Conservation (phyloP, 2,797 vertebrate species). For the Heliangelus exortis region DNA sequence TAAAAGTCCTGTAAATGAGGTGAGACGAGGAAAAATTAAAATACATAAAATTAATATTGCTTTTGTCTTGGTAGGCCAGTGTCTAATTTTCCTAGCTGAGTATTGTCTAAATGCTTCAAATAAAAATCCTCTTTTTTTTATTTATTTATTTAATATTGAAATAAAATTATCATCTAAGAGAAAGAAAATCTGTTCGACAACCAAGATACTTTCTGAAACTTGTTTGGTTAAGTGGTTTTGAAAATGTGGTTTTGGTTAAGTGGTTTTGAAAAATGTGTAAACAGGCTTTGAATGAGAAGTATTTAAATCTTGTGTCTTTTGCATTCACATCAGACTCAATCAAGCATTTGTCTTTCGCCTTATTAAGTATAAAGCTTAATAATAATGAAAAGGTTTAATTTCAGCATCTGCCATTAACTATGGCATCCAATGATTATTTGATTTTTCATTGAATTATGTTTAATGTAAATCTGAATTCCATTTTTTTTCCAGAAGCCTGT, state of each 20-base stretch:
- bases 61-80: neutral
- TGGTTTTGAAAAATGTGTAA: neutral
- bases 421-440: neutral
- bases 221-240: neutral
- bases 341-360: neutral
- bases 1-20: neutral
- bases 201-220: neutral
- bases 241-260: neutral
- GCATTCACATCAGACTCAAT: neutral
- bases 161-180: neutral
- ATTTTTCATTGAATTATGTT: neutral
- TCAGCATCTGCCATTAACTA: neutral
- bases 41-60: neutral
- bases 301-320: neutral
- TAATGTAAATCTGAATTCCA: neutral
- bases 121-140: neutral
- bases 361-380: neutral
- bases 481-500: neutral
- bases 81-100: neutral
- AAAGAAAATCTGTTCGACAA: neutral
- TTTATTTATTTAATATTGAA: neutral
- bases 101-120: neutral
- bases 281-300: neutral
- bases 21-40: neutral
- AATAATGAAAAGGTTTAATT: neutral